Conservation (phyloP, 2,797 vertebrate genomes). For the Mormyrops boulengeri region DNA sequence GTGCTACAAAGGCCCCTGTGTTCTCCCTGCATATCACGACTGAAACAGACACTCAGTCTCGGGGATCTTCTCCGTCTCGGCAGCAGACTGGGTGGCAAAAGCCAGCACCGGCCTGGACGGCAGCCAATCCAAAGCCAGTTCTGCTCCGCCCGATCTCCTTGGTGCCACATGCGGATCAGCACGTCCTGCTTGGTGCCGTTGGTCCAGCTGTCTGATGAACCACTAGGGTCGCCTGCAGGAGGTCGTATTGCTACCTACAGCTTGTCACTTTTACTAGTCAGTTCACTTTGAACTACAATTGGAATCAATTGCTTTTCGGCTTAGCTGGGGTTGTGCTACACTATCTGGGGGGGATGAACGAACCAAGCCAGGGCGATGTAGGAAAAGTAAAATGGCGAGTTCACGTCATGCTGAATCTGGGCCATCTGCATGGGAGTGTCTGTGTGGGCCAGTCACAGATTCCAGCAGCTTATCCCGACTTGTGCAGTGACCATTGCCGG, state of each 20-base stretch:
- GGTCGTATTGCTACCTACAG: not conserved
- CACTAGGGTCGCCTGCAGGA: not conserved
- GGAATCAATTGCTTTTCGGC: not conserved
- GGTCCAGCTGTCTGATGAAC: not conserved
- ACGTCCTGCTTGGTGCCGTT: not conserved
- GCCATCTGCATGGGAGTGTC: not conserved
- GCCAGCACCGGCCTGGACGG: not conserved
- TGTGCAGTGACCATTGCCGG: not conserved
- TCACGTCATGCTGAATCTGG: not conserved
- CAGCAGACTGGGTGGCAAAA: not conserved
- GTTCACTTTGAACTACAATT: not conserved
- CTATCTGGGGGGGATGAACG: not conserved
- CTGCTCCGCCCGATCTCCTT: not conserved
- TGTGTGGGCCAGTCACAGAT: not conserved
- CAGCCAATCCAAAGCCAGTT: not conserved
- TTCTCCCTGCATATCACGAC: not conserved
- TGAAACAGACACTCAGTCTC: not conserved
- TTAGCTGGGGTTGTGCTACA: not conserved
- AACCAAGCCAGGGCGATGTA: not conserved
- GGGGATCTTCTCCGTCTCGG: not conserved
- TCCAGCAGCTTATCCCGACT: not conserved
- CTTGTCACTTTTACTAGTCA: not conserved
- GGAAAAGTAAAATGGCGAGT: not conserved
- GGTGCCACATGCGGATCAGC: not conserved
- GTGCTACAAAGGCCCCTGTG: not conserved